Base-by-base conservation (phyloP, 2,113 vertebrate genomes). In the Tenebrosternarchus preto region DNA sequence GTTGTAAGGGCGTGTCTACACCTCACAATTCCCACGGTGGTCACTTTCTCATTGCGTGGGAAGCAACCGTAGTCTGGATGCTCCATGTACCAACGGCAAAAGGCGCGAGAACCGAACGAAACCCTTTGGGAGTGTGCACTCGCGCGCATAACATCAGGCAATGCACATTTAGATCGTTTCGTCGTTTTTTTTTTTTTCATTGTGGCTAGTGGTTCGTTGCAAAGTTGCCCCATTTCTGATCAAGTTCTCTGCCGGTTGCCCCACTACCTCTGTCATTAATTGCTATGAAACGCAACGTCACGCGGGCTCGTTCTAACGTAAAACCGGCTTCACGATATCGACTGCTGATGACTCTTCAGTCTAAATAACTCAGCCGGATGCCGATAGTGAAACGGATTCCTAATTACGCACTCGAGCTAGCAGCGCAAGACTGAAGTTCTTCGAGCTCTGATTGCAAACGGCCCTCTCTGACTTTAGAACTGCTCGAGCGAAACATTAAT, bases 391-490 rank as follows among this genome's bases (percentile, higher is more conserved):
- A 78, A 69, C 24, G 76, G 31, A 59, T 70, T 70, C 64, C 76
- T 69, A 69, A 78, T 78, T 78, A 70, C 25, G 64, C 64, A 59
- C 66, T 78, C 39, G 64, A 78, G 64, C 53, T 77, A 67, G 46
- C 50, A 36, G 29, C 19, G 20, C 46, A 36, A 36, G 67, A 63
- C 63, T n/a, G 39, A 39, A 67, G 53, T 63, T 39, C 64, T 25
- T 20, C 6, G 27, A 55, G 76, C 33, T n/a, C n/a, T 70, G 76
- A 70, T 78, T 78, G 43, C 55, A 56, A 39, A 68, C 22, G 66
- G 22, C 27, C 60, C 76, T 57, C 55, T 78, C 33, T 78, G 76
- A 70, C 76, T 60, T 56, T 3, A 29, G n/a, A n/a, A 11, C 16
- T 7, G 66, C 17, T 25, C 16, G 16, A 46, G 53, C 39, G 66